A percentile compares a stretch with the other conserved stretches of the same genome.
Conservation (phyloP, 2,888 invertebrate species). For the Timema podura region DNA sequence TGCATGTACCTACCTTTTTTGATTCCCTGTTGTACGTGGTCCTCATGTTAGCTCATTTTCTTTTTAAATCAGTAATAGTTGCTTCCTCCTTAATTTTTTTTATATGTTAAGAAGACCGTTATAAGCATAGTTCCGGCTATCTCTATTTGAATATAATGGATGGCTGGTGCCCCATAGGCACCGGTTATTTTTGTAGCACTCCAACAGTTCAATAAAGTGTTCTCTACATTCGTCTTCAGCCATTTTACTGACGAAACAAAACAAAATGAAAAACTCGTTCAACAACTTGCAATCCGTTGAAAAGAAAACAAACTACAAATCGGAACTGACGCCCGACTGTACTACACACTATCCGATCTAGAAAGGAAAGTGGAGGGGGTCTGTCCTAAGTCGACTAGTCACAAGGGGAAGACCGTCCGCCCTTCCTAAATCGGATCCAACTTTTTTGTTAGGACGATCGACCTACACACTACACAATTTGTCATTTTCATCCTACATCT, state of each 20-base stretch:
- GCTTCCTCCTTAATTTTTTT: too few relatives aligned
- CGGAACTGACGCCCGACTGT: neutral
- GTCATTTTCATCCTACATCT: neutral
- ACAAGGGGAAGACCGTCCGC: neutral
- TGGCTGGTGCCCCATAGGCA: neutral
- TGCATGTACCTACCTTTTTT: too few relatives aligned
- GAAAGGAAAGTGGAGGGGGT: neutral
- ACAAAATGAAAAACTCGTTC: neutral
- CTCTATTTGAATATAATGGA: neutral
- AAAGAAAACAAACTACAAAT: neutral
- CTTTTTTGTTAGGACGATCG: neutral
- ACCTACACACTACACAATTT: neutral
- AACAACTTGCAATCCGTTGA: neutral
- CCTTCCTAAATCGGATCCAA: neutral
- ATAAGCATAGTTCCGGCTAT: neutral
- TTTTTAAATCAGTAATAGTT: too few relatives aligned
- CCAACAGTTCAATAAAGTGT: neutral
- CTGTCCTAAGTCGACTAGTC: neutral
- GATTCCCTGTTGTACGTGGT: too few relatives aligned
- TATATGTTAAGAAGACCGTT: conserved; percentile 1
- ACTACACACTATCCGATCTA: neutral
- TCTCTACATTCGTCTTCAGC: neutral
- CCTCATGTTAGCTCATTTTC: too few relatives aligned
- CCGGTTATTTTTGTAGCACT: conserved; percentile 3
- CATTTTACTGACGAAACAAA: conserved; percentile 5